Conservation (phyloP, 2,888 invertebrate genomes). For the Drosophila anceps region DNA sequence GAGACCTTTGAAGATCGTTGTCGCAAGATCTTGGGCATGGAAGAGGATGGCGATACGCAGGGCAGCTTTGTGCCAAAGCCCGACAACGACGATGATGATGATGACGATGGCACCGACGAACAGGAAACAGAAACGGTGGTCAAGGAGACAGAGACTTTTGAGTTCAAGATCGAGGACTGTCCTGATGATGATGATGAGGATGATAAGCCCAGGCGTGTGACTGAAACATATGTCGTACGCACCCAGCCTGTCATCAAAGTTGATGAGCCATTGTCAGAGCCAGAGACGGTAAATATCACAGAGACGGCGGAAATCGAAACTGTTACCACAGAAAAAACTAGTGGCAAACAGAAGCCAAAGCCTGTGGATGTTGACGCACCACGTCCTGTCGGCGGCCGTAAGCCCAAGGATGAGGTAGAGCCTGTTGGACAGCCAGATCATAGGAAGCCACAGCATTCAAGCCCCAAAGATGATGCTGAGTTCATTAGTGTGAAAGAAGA, state of each 20-base stretch:
- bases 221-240: slow-evolving; percentile 52
- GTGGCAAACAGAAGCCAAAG: slow-evolving; percentile 1
- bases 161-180: slow-evolving; percentile 83
- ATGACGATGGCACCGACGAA: slow-evolving; percentile 41
- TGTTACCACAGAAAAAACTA: slow-evolving; percentile 4
- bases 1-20: slow-evolving; percentile 92
- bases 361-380: not conserved
- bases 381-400: not conserved
- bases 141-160: slow-evolving; percentile 60
- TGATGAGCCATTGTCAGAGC: slow-evolving; percentile 50
- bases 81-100: slow-evolving; percentile 26
- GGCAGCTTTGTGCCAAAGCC: slow-evolving; percentile 65
- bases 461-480: slow-evolving; percentile 4
- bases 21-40: slow-evolving; percentile 89
- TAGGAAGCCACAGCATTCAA: not conserved
- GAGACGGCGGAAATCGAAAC: slow-evolving; percentile 41
- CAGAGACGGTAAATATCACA: slow-evolving; percentile 46
- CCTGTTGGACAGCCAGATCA: not conserved
- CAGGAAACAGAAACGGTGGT: slow-evolving; percentile 22
- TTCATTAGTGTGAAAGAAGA: slow-evolving; percentile 3
- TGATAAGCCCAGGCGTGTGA: slow-evolving; percentile 41
- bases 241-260: slow-evolving; percentile 65
- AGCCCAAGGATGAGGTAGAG: not conserved
- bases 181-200: slow-evolving; percentile 81
- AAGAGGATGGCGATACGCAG: slow-evolving; percentile 82